Evolutionary conservation across 1,140 invertebrate genomes (phyloP).

Genomic region (Centruroides sculpturatus): DNA sequence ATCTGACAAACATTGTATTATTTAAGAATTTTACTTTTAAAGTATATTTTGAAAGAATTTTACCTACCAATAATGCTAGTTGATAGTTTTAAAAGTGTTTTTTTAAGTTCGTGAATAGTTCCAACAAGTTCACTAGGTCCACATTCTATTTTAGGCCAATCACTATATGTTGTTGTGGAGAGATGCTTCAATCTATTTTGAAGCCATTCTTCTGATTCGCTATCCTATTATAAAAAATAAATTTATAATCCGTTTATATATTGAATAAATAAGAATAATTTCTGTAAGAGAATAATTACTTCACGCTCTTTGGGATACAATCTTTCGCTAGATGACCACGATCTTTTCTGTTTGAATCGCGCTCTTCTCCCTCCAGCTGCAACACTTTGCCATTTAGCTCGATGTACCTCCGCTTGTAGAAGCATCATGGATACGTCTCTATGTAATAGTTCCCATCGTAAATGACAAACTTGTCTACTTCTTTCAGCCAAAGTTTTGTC

Average conservation of each 20-base stretch:
- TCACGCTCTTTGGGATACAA: not conserved
- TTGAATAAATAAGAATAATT: not conserved
- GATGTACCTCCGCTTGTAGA: slow-evolving; percentile 4
- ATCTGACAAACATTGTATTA: not conserved
- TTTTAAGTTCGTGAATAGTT: slow-evolving; percentile 11
- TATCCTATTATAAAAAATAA: slow-evolving; percentile 1
- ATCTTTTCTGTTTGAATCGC: slow-evolving; percentile 10
- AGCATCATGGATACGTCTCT: slow-evolving; percentile 13
- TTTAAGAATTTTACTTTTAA: too few relatives aligned
- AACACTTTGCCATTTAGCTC: slow-evolving; percentile 4
- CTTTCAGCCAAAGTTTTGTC: slow-evolving; percentile 24
- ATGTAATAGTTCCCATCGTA: slow-evolving; percentile 17
- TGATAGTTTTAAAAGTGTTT: not conserved
- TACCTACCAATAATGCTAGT: too few relatives aligned
- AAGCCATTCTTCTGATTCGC: slow-evolving; percentile 10
- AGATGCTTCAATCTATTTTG: slow-evolving; percentile 9
- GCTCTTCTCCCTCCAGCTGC: slow-evolving; percentile 5
- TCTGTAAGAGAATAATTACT: not conserved
- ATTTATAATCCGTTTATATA: not conserved
- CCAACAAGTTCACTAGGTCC: slow-evolving; percentile 11
- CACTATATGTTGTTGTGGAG: slow-evolving; percentile 9
- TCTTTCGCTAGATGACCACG: slow-evolving; percentile 5
- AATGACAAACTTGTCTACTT: slow-evolving; percentile 19
- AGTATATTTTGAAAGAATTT: too few relatives aligned
- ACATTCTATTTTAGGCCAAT: slow-evolving; percentile 12